These are phyloP conservation scores for Lampropteryx suffumata DNA, from an alignment of 2,888 invertebrate species.

Conservation along the genomic window DNA sequence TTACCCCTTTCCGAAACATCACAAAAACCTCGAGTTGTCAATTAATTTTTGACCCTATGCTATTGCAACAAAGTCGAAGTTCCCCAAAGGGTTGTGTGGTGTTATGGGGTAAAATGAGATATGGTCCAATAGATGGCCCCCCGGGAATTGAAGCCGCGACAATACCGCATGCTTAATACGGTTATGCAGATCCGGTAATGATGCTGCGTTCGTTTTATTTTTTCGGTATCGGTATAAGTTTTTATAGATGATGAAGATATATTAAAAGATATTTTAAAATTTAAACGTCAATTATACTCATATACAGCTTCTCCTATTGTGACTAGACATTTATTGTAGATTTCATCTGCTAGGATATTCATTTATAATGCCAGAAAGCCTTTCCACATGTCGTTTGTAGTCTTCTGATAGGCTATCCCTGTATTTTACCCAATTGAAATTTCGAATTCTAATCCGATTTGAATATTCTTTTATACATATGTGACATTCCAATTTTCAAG, in stretches of 20 bases:
- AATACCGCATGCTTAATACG: slow-evolving; percentile 62
- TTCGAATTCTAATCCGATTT: no score
- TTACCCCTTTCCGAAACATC: background rate
- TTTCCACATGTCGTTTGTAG: no score
- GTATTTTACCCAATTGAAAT: no score
- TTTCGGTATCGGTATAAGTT: slow-evolving; percentile 34
- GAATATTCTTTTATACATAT: no score
- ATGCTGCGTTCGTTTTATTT: slow-evolving; percentile 54
- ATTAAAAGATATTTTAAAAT: no score
- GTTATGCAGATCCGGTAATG: slow-evolving; percentile 75
- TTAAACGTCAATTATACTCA: no score
- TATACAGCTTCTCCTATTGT: no score
- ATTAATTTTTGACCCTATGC: slow-evolving; percentile 23
- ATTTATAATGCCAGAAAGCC: no score
- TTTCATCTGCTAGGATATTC: no score
- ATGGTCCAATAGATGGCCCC: slow-evolving; percentile 40
- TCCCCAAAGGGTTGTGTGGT: background rate
- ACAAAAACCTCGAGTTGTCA: background rate
- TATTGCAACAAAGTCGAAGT: slow-evolving; percentile 2
- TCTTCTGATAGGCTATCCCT: no score
- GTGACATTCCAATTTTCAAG: no score
- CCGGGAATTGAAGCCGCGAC: slow-evolving; percentile 60
- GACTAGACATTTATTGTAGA: no score
- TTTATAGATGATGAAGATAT: background rate
- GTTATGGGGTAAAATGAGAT: slow-evolving; percentile 25